phyloP scores from a whole-genome alignment of 2,888 invertebrate genomes.

The Campopleginae sp. region DNA sequence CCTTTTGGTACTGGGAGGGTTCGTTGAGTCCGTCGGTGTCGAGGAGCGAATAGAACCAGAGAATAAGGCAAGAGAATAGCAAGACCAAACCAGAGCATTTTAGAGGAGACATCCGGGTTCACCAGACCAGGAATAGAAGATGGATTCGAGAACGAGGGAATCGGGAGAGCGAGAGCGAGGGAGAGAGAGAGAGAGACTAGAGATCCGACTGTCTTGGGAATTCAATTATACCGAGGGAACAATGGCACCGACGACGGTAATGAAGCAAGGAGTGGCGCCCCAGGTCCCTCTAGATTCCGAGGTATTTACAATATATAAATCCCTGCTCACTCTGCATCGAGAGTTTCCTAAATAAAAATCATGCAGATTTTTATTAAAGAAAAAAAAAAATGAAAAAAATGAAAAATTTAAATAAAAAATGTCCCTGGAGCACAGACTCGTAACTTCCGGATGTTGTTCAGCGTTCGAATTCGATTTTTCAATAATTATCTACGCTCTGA shows the following conservation, averaged over 20 bases:
- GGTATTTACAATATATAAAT: constrained; percentile 79
- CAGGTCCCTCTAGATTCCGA: constrained; percentile 79
- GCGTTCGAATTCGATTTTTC: constrained; percentile 75
- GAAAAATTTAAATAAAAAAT: constrained; percentile 7
- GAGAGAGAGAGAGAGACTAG: constrained; percentile 28
- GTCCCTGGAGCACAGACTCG: constrained; percentile 69
- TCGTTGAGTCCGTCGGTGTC: constrained; percentile 41
- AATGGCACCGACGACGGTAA: constrained; percentile 79
- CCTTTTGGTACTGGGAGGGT: constrained; percentile 70
- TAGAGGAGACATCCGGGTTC: constrained; percentile 48
- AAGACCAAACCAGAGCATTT: constrained; percentile 43
- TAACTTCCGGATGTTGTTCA: constrained; percentile 75
- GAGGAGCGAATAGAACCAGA: constrained; percentile 38
- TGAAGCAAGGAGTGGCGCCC: constrained; percentile 75
- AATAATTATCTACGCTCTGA: too few relatives aligned
- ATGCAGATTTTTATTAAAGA: constrained; percentile 1
- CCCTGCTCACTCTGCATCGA: constrained; percentile 54
- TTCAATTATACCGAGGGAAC: constrained; percentile 81
- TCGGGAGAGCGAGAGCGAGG: constrained; percentile 28
- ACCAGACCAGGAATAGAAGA: constrained; percentile 47
- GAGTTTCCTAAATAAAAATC: not conserved
- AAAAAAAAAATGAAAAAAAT: constrained; percentile 63
- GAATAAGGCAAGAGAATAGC: constrained; percentile 36
- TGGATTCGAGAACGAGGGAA: constrained; percentile 45
- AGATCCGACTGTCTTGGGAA: constrained; percentile 76